Evolutionary conservation across 2,888 invertebrate species (phyloP).

Genomic region (Vesta saturnalis): DNA sequence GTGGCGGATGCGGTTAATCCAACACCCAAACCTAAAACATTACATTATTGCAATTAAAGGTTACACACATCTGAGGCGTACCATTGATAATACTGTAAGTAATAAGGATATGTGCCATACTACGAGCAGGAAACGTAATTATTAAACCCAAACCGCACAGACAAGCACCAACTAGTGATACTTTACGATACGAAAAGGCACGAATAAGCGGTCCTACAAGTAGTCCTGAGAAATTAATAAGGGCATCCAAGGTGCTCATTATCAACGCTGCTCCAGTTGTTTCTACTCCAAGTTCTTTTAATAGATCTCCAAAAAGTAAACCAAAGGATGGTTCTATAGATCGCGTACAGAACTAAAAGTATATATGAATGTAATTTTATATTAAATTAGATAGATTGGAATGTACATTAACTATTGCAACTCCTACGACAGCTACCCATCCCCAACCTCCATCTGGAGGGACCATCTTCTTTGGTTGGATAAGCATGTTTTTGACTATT

Average conservation of each 20-base stretch:
- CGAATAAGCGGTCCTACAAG: conserved; percentile 81
- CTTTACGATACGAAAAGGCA: conserved; percentile 78
- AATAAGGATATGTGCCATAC: conserved; percentile 76
- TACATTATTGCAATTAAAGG: background rate
- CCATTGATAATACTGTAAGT: conserved; percentile 82
- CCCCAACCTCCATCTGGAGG: conserved; percentile 92
- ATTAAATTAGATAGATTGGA: conserved; percentile 47
- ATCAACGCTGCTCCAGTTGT: conserved; percentile 81
- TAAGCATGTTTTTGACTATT: conserved; percentile 51
- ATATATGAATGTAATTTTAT: background rate
- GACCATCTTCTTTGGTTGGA: conserved; percentile 67
- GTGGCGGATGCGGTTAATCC: conserved; percentile 81
- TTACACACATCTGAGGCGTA: conserved; percentile 57
- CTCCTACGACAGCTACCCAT: conserved; percentile 87
- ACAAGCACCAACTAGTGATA: conserved; percentile 72
- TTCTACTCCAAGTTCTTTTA: conserved; percentile 74
- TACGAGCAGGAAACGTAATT: conserved; percentile 74
- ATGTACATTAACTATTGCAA: conserved; percentile 87
- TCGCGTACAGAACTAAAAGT: conserved; percentile 77
- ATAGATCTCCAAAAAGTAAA: conserved; percentile 78
- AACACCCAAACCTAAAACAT: conserved; percentile 74
- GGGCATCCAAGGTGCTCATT: conserved; percentile 79
- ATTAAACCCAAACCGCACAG: conserved; percentile 75
- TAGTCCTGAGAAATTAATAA: conserved; percentile 81
- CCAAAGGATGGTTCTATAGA: conserved; percentile 85